These are phyloP conservation scores for Eidolon helvum DNA, from an alignment of 2,113 vertebrate genomes.

Conservation along the genomic window DNA sequence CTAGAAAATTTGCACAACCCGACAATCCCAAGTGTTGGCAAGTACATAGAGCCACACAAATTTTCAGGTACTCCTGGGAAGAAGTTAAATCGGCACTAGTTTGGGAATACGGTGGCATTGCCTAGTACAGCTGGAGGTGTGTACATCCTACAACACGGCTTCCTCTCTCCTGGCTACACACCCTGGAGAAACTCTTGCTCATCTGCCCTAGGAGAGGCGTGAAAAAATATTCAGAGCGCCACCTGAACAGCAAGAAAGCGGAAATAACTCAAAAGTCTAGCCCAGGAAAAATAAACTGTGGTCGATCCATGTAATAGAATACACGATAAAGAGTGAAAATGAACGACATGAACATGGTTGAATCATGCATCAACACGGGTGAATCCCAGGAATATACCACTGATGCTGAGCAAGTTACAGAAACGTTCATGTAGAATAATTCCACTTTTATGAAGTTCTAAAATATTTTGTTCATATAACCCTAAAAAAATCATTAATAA, in stretches of 20 bases:
- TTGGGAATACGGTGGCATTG: neutral
- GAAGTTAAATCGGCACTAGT: neutral
- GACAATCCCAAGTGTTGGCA: neutral
- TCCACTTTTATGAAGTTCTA: neutral
- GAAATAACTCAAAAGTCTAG: neutral
- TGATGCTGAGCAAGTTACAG: neutral
- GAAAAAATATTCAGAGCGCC: neutral
- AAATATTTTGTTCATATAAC: neutral
- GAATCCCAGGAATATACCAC: neutral
- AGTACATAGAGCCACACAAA: neutral
- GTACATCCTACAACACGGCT: neutral
- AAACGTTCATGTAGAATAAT: neutral
- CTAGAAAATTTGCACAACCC: neutral
- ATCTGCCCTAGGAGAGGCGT: neutral
- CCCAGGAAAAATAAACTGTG: neutral
- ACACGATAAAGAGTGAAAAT: neutral
- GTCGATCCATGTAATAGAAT: neutral
- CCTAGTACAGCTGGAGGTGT: neutral
- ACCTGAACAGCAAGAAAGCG: neutral
- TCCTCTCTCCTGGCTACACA: neutral
- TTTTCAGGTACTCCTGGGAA: neutral
- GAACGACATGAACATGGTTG: neutral
- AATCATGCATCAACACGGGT: neutral
- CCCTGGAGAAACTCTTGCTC: neutral
- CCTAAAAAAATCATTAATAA: neutral